Conservation (phyloP, 1,140 invertebrate genomes). For the Bombus confusus region DNA sequence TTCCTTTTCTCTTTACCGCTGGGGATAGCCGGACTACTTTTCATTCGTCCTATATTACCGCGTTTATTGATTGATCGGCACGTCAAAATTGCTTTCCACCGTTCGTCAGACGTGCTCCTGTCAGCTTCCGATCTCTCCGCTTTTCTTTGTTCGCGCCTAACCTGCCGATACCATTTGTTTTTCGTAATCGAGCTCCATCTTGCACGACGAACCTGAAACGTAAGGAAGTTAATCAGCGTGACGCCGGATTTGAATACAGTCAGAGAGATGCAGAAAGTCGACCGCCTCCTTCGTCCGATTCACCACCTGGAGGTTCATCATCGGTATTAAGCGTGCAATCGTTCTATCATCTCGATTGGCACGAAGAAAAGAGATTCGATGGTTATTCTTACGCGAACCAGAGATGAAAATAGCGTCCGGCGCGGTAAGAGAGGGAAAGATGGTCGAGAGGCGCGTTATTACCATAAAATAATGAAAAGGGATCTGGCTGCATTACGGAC, state of each 20-base stretch:
- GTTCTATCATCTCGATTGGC: slow-evolving; percentile 21
- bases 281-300: not conserved
- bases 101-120: not conserved
- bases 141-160: not conserved
- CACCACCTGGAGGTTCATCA: slow-evolving; percentile 23
- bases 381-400: slow-evolving; percentile 41
- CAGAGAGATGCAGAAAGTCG: not conserved
- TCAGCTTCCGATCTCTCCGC: not conserved
- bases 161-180: not conserved
- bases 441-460: slow-evolving; percentile 63
- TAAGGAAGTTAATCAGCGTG: not conserved
- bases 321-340: not conserved
- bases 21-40: slow-evolving; percentile 67
- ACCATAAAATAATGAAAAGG: slow-evolving; percentile 77
- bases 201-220: not conserved
- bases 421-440: slow-evolving; percentile 5
- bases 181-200: too few relatives aligned
- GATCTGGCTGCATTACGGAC: slow-evolving; percentile 68
- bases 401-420: slow-evolving; percentile 41
- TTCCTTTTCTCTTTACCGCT: slow-evolving; percentile 60
- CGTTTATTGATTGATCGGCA: slow-evolving; percentile 57
- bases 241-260: not conserved
- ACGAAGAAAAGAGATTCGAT: slow-evolving; percentile 37
- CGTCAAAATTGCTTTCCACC: slow-evolving; percentile 27
- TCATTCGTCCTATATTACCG: slow-evolving; percentile 69